These are phyloP conservation scores for Lapara coniferarum DNA, from an alignment of 2,888 invertebrate genomes.

Conservation along the genomic window DNA sequence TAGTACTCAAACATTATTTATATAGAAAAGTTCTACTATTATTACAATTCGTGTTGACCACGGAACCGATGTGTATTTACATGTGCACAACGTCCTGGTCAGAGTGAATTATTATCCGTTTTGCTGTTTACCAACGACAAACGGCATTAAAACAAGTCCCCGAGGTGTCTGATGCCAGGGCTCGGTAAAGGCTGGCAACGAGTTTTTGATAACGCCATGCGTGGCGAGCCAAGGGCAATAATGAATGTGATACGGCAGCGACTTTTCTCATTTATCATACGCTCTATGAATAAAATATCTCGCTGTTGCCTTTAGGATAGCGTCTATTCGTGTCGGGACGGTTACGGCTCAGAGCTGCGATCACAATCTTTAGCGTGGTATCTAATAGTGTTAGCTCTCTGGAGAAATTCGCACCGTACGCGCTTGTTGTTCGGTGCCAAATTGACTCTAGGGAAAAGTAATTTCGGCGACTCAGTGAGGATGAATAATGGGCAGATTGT, in stretches of 20 bases:
- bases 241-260: conserved; percentile 77
- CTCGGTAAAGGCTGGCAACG: conserved; percentile 67
- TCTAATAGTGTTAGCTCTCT: conserved; percentile 65
- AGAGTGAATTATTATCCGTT: conserved; percentile 69
- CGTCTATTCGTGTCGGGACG: conserved; percentile 70
- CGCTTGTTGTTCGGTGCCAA: conserved; percentile 56
- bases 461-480: conserved; percentile 38
- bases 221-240: conserved; percentile 73
- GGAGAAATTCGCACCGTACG: conserved; percentile 64
- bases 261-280: conserved; percentile 77
- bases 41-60: no score
- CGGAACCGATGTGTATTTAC: no score
- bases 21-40: no score
- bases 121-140: conserved; percentile 69
- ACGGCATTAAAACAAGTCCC: conserved; percentile 69
- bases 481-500: background rate
- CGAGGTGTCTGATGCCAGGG: conserved; percentile 61
- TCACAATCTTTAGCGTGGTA: conserved; percentile 66
- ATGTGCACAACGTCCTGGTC: conserved; percentile 55
- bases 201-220: conserved; percentile 79
- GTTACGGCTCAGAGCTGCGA: conserved; percentile 66
- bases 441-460: conserved; percentile 47
- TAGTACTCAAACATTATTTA: background rate
- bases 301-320: conserved; percentile 72
- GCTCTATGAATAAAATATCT: conserved; percentile 81